These are phyloP conservation scores for Anarsia innoxiella DNA, from an alignment of 2,888 invertebrate genomes.

Conservation along the genomic window DNA sequence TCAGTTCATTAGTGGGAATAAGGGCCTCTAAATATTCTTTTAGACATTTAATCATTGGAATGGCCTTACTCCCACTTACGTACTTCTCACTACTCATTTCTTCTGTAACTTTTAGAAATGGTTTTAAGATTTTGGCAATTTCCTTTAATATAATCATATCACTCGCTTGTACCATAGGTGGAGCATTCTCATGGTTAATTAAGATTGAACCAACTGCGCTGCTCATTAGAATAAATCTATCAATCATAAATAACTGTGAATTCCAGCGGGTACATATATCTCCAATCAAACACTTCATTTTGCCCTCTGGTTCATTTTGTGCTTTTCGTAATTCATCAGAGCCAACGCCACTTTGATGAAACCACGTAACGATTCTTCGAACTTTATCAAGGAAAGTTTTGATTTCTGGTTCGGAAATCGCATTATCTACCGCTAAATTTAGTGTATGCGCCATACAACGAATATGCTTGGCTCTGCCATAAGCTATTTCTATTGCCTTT, in stretches of 20 bases:
- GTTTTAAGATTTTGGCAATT: constrained; percentile 24
- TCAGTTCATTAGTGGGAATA: too few species aligned
- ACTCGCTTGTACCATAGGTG: constrained; percentile 27
- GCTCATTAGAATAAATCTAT: constrained; percentile 19
- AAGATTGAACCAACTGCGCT: constrained; percentile 21
- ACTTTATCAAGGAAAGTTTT: constrained; percentile 24
- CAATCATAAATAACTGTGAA: constrained; percentile 21
- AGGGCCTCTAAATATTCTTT: constrained; percentile 20
- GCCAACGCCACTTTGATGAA: constrained; percentile 25
- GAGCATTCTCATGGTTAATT: constrained; percentile 23
- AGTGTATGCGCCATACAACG: constrained; percentile 26
- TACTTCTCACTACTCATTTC: constrained; percentile 31
- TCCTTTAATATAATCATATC: constrained; percentile 25
- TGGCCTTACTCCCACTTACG: constrained; percentile 28
- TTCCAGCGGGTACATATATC: too few species aligned
- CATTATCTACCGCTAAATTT: constrained; percentile 24
- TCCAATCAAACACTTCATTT: constrained; percentile 24
- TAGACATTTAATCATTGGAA: constrained; percentile 26
- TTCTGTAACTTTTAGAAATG: constrained; percentile 27
- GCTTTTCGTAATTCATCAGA: constrained; percentile 23
- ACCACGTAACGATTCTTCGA: constrained; percentile 25
- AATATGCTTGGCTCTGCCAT: constrained; percentile 24
- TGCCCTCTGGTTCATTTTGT: constrained; percentile 24
- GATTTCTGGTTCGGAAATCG: constrained; percentile 18
- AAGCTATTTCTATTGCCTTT: constrained; percentile 23